Evolutionary conservation across 2,797 vertebrate genomes (phyloP).

Genomic region (Aeoliscus strigatus): DNA sequence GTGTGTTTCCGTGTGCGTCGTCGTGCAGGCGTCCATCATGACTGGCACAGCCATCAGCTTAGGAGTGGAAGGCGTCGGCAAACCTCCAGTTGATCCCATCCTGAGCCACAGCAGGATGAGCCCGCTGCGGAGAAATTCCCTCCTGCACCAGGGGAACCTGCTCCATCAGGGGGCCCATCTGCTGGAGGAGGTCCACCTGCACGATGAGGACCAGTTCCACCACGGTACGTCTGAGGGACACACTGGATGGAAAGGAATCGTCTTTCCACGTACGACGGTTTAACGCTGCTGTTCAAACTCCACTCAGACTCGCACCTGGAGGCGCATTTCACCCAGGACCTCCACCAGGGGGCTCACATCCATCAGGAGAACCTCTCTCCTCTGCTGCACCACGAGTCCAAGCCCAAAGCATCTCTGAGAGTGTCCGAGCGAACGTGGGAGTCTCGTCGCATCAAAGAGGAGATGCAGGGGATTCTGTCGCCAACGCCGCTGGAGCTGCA

Average conservation of each 20-base stretch:
- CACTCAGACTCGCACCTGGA: slow-evolving; percentile 35
- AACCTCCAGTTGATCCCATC: slow-evolving; percentile 70
- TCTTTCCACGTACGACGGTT: background rate
- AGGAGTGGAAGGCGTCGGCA: slow-evolving; percentile 80
- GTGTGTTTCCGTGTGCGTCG: too few relatives aligned
- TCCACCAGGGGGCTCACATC: slow-evolving; percentile 51
- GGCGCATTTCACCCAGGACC: slow-evolving; percentile 34
- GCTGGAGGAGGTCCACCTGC: slow-evolving; percentile 53
- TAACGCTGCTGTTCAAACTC: background rate
- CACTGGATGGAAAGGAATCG: too few relatives aligned
- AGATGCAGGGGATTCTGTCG: slow-evolving; percentile 86
- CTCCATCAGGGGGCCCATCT: slow-evolving; percentile 53
- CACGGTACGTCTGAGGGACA: slow-evolving; percentile 42
- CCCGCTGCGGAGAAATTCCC: slow-evolving; percentile 56
- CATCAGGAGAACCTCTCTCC: slow-evolving; percentile 65
- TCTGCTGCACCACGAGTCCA: slow-evolving; percentile 65
- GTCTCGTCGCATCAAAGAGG: slow-evolving; percentile 82
- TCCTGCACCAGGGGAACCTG: slow-evolving; percentile 55
- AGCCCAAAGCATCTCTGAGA: slow-evolving; percentile 68
- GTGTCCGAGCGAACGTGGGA: slow-evolving; percentile 83
- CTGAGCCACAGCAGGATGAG: slow-evolving; percentile 63
- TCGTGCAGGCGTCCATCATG: slow-evolving; percentile 93
- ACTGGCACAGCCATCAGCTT: slow-evolving; percentile 86
- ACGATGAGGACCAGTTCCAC: slow-evolving; percentile 53
- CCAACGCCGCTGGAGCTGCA: slow-evolving; percentile 88